Base-by-base conservation (phyloP, 2,888 invertebrate genomes). In the Agonopterix alstromeriana region DNA sequence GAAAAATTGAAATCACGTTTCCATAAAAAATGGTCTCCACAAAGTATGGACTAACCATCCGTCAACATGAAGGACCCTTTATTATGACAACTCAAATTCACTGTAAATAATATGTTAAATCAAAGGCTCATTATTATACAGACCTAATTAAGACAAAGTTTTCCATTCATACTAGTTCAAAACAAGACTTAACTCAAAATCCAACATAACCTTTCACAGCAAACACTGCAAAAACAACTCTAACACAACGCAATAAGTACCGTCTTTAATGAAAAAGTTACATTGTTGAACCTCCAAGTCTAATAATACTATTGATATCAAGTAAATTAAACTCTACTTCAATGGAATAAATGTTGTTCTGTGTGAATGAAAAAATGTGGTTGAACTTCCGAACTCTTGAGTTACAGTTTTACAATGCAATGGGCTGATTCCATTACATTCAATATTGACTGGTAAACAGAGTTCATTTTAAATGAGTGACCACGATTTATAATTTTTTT, bases 361-460 rank as follows among this genome's bases (percentile, higher is more conserved):
- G 38, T 38, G 10, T 38, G 38, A n/a, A 38, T n/a, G 0, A 9
- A 42, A 10, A 42, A 17, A 14, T 14, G n/a, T n/a, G 14, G 7
- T 43, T 38, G 38, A 38, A 53, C 52, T 48, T 47, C 49, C 51
- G 57, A 55, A 50, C 54, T 51, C 58, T 48, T 53, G 45, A 56
- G 57, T 61, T 57, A 63, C 43, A 43, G 35, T 27, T 43, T 10
- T 35, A 35, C 43, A 55, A 59, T 50, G 48, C 52, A 54, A 48
- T 53, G 53, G 43, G 51, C 53, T 46, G 53, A 56, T 55, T 58
- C 14, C 54, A 60, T 61, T 57, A 52, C 60, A 65, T 65, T 62
- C 56, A 55, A 48, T 60, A 61, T 27, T 27, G 27, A 27, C 27
- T 27, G 27, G 27, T 27, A 27, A 27, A 27, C 27, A 27, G 27